Base-by-base conservation (phyloP, 2,888 invertebrate genomes). In the Calliopum simillimum region DNA sequence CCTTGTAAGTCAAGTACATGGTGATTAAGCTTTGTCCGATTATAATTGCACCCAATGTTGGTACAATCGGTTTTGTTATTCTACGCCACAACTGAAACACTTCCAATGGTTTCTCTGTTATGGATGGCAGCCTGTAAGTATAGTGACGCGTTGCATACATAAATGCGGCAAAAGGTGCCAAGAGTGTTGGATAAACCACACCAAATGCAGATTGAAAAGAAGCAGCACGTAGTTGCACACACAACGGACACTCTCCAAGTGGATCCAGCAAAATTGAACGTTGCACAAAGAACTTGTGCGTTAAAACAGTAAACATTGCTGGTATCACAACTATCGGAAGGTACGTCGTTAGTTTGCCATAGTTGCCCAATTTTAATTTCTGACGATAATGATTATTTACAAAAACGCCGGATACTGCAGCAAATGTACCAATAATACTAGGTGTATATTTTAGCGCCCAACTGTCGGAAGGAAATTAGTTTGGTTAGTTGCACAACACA, bases 301-400 rank as follows among this genome's bases (percentile, higher is more conserved):
- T 84, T 4, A 90, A 4, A 33, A 88, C 78, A 8, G 90, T 86
- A 16, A 90, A 75, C 0, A 89, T 53, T 11, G 89, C 88, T 11
- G 94, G 92, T 79, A 91, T 82, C 6, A 89, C 74, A 51, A 89
- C 87, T 67, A 91, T 87, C 0, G 92, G 91, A 13, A 92, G 69
- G 72, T 90, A 89, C 0, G 91, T 89, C 0, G 91, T 85, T 0
- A 90, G 64, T 69, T 87, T 86, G 0, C 92, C 94, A 81, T 88
- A 88, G 0, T 82, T 77, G 0, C 88, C 88, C 0, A 94, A 84
- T 73, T 89, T 89, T 4, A 94, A 80, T 79, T 89, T 91, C 0
- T 76, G 84, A 69, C 94, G 87, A 78, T 88, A 93, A 76, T 90
- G 87, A 41, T 82, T 86, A 79, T 93, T 93, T n/a, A 93, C 87